Percentiles rank a stretch among this genome's conserved stretches.
Evolutionary conservation across 2,113 vertebrate species (phyloP).

Genomic region (Brienomyrus brachyistius): DNA sequence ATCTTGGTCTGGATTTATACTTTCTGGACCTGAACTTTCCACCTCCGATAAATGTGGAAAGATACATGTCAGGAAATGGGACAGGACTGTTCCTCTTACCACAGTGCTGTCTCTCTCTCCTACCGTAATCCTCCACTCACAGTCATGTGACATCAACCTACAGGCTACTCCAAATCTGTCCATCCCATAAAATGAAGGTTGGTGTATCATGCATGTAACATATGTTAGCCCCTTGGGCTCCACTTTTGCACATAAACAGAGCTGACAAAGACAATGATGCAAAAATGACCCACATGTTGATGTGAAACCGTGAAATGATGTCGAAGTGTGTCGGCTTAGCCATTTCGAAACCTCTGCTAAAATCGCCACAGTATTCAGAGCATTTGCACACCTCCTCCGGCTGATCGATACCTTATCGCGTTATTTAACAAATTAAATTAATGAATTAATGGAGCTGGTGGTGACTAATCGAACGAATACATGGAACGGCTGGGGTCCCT

Average conservation of each 20-base stretch:
- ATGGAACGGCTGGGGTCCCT: background rate
- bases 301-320: background rate
- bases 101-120: too few species aligned
- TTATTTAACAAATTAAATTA: background rate
- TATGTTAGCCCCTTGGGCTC: background rate
- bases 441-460: background rate
- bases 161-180: background rate
- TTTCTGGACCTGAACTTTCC: too few species aligned
- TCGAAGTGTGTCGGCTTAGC: background rate
- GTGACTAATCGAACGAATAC: background rate
- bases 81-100: too few species aligned
- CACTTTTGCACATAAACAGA: too few species aligned
- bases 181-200: background rate
- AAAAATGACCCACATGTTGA: background rate
- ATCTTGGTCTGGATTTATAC: too few species aligned
- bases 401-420: background rate
- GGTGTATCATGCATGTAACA: too few species aligned
- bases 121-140: too few species aligned
- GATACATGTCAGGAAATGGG: background rate
- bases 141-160: background rate
- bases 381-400: background rate
- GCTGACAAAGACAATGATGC: background rate
- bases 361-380: background rate
- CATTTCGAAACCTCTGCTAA: background rate
- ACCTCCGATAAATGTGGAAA: background rate